Evolutionary conservation across 2,113 vertebrate species (phyloP), one percentile per base, ranked within the genome.

Genomic region (Dipodomys merriami): DNA sequence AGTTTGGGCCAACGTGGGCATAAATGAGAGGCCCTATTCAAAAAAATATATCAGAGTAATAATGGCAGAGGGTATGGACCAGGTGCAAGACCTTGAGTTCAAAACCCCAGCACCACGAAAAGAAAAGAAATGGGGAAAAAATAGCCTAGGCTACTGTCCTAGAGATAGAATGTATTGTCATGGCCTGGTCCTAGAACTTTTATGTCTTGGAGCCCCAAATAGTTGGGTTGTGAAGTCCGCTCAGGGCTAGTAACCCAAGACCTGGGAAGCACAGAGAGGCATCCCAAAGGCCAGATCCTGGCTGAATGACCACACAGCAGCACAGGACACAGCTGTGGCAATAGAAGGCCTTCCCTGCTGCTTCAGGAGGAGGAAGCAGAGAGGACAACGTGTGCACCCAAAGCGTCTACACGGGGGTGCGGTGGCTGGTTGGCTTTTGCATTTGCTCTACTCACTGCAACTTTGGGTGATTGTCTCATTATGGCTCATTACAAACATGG

Each of bases 401-500:
- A 64, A 20, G 65, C 6, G 84, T 73, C 22, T 23, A 4, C 73
- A 30, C n/a, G 30, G 53, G 35, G 78, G 62, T 2, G 2, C 69
- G 25, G 4, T 7, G 0, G 2, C 91, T 27, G 80, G 60, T 62
- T 84, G 87, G 77, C 73, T 92, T 84, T 79, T 87, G 60, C 91
- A 4, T 83, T 89, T 83, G 12, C 33, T 90, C 81, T 60, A 60
- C 91, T 95, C 53, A 6, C 82, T 46, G 72, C 53, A 93, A 92
- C 95, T 96, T 96, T 96, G 44, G 90, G 96, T 96, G 97, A 96
- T 96, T 97, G 96, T 95, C 96, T 97, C 95, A 97, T 97, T 97
- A 97, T 2, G 92, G 88, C 96, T 97, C 95, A 95, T 97, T 94
- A 96, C 93, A 93, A 94, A 92, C 96, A 95, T 87, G 90, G 77